A percentile compares a stretch with the other conserved stretches of the same genome.
phyloP scores from a whole-genome alignment of 2,113 vertebrate species.

The Thomomys bottae region DNA sequence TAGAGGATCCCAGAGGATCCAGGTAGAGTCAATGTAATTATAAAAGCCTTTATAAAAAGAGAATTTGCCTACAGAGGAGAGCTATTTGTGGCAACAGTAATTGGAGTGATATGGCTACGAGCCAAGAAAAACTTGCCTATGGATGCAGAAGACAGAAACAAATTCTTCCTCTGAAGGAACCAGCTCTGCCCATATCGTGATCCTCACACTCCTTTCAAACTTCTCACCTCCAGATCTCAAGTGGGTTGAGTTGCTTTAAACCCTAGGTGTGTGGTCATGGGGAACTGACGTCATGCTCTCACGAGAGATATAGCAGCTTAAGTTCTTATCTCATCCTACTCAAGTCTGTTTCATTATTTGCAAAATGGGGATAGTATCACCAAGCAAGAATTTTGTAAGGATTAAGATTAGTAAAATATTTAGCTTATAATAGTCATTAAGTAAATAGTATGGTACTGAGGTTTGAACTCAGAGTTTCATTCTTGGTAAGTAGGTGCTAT shows the following conservation, averaged over 20 bases:
- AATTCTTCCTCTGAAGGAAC: not conserved
- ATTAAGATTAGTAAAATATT: not conserved
- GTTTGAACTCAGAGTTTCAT: no score
- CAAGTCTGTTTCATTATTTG: not conserved
- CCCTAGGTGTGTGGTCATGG: not conserved
- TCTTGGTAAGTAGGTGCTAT: no score
- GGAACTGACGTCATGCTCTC: not conserved
- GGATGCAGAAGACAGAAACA: not conserved
- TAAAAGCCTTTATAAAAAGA: not conserved
- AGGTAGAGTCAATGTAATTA: not conserved
- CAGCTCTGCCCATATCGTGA: not conserved
- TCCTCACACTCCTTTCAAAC: not conserved
- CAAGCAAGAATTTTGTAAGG: slow-evolving; percentile 12
- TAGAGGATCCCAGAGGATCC: not conserved
- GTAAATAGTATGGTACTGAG: not conserved
- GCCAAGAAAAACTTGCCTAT: not conserved
- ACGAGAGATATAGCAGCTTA: not conserved
- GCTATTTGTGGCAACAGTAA: not conserved
- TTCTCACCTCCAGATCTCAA: not conserved
- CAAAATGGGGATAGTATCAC: not conserved
- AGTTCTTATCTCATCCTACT: not conserved
- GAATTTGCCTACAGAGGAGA: not conserved
- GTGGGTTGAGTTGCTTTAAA: not conserved
- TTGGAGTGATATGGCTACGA: not conserved
- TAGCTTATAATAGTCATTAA: not conserved